These are phyloP conservation scores for Microctonus aethiopoides DNA, from an alignment of 2,888 invertebrate species.

Conservation along the genomic window DNA sequence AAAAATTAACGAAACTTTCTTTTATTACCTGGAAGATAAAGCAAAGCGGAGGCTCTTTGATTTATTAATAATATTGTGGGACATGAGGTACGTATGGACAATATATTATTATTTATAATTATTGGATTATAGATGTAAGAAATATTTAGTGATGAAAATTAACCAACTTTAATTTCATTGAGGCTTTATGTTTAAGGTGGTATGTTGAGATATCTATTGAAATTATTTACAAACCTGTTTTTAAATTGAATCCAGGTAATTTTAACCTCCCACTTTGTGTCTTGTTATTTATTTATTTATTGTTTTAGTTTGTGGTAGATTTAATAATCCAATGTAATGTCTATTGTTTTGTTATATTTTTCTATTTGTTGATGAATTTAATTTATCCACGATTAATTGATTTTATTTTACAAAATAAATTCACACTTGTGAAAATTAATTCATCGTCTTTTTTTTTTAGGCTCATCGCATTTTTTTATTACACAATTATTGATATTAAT, in stretches of 20 bases:
- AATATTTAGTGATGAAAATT: neutral
- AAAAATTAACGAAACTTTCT: slow-evolving; percentile 2
- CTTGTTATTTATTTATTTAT: neutral
- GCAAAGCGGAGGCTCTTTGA: neutral
- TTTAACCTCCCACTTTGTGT: slow-evolving; percentile 11
- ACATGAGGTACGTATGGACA: neutral
- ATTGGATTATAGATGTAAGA: neutral
- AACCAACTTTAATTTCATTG: neutral
- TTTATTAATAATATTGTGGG: neutral
- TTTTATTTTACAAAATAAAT: neutral
- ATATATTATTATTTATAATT: neutral
- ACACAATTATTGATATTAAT: neutral
- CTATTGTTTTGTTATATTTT: neutral
- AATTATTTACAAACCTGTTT: slow-evolving; percentile 16
- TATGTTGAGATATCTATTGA: too few relatives aligned
- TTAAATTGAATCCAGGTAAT: slow-evolving; percentile 19
- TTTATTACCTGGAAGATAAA: neutral
- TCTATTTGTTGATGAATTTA: neutral
- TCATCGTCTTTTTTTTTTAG: slow-evolving; percentile 16
- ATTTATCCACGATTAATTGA: neutral
- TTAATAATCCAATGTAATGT: neutral
- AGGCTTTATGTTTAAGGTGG: too few relatives aligned
- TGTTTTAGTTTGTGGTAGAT: neutral
- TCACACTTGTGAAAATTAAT: neutral
- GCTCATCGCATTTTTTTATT: neutral